phyloP scores from a whole-genome alignment of 2,888 invertebrate genomes.

The Agriopis aurantiaria region DNA sequence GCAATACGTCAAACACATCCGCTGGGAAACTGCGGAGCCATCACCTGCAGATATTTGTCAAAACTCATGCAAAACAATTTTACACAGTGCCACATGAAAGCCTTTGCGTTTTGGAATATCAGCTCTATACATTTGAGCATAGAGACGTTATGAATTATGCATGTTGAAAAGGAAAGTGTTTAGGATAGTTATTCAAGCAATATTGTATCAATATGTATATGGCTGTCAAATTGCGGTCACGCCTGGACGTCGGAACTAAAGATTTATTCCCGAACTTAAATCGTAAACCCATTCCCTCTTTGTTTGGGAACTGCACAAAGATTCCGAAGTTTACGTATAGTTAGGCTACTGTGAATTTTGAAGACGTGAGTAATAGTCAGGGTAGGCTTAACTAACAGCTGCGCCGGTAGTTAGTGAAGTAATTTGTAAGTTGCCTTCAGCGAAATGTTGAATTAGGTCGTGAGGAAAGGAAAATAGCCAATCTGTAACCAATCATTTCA shows the following conservation, averaged over 20 bases:
- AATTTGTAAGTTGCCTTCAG: constrained; percentile 28
- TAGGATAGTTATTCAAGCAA: constrained; percentile 49
- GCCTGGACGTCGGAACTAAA: constrained; percentile 62
- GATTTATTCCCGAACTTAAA: constrained; percentile 78
- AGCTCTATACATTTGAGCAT: constrained; percentile 44
- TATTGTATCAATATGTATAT: constrained; percentile 77
- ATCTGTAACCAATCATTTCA: constrained; percentile 28
- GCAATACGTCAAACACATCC: constrained; percentile 83
- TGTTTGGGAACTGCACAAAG: constrained; percentile 50
- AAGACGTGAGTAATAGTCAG: constrained; percentile 29
- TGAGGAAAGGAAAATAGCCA: constrained; percentile 42
- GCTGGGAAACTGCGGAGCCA: constrained; percentile 72
- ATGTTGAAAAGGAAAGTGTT: constrained; percentile 25
- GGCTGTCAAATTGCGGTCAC: constrained; percentile 73
- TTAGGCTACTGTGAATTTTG: constrained; percentile 26
- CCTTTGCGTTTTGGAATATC: constrained; percentile 46
- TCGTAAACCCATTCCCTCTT: constrained; percentile 61
- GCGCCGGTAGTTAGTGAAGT: constrained; percentile 25
- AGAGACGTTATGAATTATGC: constrained; percentile 18
- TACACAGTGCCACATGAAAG: constrained; percentile 44
- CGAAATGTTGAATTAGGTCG: constrained; percentile 36
- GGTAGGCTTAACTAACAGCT: constrained; percentile 32
- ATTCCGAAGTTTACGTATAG: constrained; percentile 43
- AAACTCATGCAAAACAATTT: constrained; percentile 71
- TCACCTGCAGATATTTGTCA: constrained; percentile 86